Conservation (phyloP, 2,113 vertebrate genomes). For the Pithys albifrons region DNA sequence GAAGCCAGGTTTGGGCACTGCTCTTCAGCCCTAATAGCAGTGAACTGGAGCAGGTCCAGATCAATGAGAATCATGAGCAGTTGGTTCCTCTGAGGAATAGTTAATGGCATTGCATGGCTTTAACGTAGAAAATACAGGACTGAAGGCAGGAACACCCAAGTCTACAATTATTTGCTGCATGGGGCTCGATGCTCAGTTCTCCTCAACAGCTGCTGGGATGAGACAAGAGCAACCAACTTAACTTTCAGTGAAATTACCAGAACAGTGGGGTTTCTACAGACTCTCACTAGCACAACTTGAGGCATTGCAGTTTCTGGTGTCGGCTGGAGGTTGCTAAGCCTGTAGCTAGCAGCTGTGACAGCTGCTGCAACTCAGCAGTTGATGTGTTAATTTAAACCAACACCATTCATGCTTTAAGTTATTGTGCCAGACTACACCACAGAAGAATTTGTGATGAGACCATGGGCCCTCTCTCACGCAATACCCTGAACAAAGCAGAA, state of each 20-base stretch:
- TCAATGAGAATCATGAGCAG: rapidly evolving
- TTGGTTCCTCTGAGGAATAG: neutral
- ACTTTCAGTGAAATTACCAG: neutral
- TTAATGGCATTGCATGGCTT: neutral
- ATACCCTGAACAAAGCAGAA: neutral
- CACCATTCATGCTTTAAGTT: neutral
- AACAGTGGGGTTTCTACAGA: neutral
- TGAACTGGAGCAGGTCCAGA: rapidly evolving
- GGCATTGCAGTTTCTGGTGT: neutral
- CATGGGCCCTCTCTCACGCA: rapidly evolving
- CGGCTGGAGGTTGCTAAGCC: neutral
- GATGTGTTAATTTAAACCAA: conserved; percentile 35
- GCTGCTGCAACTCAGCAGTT: conserved; percentile 17
- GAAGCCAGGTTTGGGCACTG: neutral
- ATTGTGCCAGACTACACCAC: rapidly evolving
- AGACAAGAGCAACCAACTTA: neutral
- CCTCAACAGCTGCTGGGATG: neutral
- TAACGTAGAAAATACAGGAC: neutral
- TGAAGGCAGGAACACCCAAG: neutral
- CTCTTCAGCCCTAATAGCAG: neutral
- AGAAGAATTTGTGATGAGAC: neutral
- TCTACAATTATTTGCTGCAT: neutral
- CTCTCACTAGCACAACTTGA: neutral
- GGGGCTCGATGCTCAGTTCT: rapidly evolving
- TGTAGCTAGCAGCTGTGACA: neutral